These are phyloP conservation scores for Apogon hyalosoma DNA, from an alignment of 2,797 vertebrate genomes.

Conservation along the genomic window DNA sequence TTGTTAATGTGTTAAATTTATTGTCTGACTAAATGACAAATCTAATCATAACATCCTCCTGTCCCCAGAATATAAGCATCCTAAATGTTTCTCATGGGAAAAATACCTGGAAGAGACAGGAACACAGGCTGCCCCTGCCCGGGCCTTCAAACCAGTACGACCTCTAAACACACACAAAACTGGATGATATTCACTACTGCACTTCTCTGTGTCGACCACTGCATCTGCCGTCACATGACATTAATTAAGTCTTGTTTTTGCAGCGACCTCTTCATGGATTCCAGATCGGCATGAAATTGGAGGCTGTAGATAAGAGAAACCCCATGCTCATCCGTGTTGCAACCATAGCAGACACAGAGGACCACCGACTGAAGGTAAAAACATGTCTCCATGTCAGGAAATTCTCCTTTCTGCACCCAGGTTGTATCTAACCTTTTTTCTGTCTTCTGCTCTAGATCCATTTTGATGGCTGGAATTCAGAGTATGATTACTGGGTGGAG, in stretches of 20 bases:
- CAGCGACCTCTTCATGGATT: conserved; percentile 92
- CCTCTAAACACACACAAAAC: not conserved
- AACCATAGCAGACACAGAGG: conserved; percentile 85
- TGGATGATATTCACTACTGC: not conserved
- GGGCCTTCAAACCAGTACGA: conserved; percentile 91
- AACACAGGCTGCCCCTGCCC: conserved; percentile 90
- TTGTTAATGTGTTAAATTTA: not conserved
- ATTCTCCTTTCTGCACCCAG: not conserved
- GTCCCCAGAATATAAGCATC: conserved; percentile 85
- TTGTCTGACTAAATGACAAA: no score
- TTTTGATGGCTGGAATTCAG: conserved; percentile 90
- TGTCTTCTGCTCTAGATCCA: conserved; percentile 80
- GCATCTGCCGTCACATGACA: not conserved
- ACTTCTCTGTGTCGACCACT: not conserved
- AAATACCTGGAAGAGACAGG: conserved; percentile 92
- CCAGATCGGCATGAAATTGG: conserved; percentile 89
- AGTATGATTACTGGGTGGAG: conserved; percentile 91
- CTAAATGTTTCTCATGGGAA: conserved; percentile 92
- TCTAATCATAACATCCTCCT: not conserved
- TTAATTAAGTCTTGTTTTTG: not conserved
- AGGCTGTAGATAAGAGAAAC: conserved; percentile 92
- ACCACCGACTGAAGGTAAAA: conserved; percentile 89
- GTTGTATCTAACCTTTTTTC: not conserved
- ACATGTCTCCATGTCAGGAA: not conserved
- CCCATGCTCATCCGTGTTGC: conserved; percentile 91